A percentile compares a stretch with the other conserved stretches of the same genome.
phyloP scores from a whole-genome alignment of 2,888 invertebrate genomes.

The Ceramica pisi region DNA sequence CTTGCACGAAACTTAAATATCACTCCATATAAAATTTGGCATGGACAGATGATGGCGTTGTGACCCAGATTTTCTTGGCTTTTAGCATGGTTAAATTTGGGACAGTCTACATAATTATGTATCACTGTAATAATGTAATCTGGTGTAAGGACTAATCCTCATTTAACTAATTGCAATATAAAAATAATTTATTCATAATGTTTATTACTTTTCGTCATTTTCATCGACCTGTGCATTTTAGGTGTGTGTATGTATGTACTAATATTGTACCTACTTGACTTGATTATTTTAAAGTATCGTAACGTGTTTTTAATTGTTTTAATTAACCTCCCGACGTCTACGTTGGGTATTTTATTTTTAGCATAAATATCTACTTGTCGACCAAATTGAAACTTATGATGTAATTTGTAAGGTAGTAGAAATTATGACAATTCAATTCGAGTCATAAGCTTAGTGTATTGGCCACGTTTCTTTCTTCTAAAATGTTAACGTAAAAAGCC shows the following conservation, averaged over 20 bases:
- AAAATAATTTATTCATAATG: conserved; percentile 13
- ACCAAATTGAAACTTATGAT: conserved; percentile 83
- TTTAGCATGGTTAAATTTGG: conserved; percentile 54
- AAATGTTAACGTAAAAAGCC: conserved; percentile 8
- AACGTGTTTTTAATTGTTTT: conserved; percentile 30
- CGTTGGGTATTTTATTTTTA: conserved; percentile 58
- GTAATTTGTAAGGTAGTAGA: conserved; percentile 75
- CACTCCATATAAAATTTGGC: conserved; percentile 6
- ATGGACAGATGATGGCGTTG: conserved; percentile 10
- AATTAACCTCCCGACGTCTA: conserved; percentile 25
- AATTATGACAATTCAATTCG: conserved; percentile 54
- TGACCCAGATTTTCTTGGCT: conserved; percentile 48
- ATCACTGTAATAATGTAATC: conserved; percentile 26
- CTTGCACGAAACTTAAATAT: background rate
- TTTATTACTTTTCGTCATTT: conserved; percentile 22
- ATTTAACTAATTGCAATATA: conserved; percentile 17
- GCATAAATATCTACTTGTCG: conserved; percentile 72
- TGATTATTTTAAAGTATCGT: conserved; percentile 19
- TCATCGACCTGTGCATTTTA: conserved; percentile 23
- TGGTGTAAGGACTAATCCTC: conserved; percentile 46
- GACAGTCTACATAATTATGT: conserved; percentile 34
- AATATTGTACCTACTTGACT: conserved; percentile 27
- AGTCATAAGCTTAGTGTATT: conserved; percentile 49
- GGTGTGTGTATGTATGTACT: conserved; percentile 11
- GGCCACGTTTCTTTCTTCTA: conserved; percentile 22